These are phyloP conservation scores for Fistularia tabacaria DNA, from an alignment of 2,797 vertebrate species.

Conservation along the genomic window DNA sequence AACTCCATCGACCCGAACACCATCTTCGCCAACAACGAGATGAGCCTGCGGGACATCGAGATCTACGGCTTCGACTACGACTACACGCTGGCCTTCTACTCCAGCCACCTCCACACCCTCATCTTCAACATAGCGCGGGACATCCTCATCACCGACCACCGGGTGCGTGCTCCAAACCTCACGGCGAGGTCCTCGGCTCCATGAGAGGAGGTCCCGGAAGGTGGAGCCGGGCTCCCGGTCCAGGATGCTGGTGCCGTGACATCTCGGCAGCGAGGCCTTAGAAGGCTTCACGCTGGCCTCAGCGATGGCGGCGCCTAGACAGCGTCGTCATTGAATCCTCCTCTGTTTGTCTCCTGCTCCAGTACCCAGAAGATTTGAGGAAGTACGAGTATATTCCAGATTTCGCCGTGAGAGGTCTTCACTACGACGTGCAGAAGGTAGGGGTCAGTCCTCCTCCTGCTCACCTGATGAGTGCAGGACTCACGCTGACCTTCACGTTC, in stretches of 20 bases:
- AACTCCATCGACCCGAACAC: conserved; percentile 88
- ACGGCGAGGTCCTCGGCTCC: too few species aligned
- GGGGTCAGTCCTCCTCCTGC: conserved; percentile 15
- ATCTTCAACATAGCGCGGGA: conserved; percentile 95
- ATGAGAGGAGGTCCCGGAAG: too few species aligned
- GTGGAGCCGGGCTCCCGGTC: too few species aligned
- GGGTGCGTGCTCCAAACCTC: conserved; percentile 68
- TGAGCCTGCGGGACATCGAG: conserved; percentile 91
- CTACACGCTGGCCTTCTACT: conserved; percentile 97
- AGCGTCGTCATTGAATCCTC: background rate
- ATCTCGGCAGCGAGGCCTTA: too few species aligned
- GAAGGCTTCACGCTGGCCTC: too few species aligned
- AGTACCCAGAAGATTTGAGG: conserved; percentile 90
- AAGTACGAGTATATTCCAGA: conserved; percentile 91
- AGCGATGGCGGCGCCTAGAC: too few species aligned
- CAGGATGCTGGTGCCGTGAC: too few species aligned
- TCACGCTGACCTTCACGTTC: background rate
- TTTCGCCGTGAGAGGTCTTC: conserved; percentile 94
- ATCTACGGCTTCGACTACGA: conserved; percentile 99
- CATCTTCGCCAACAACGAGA: conserved; percentile 98
- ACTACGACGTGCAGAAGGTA: conserved; percentile 98
- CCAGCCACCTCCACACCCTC: conserved; percentile 89
- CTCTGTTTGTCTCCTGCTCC: conserved; percentile 16
- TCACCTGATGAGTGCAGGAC: background rate
- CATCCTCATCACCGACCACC: conserved; percentile 90